phyloP scores from a whole-genome alignment of 2,113 vertebrate genomes.

The Dipodomys merriami region DNA sequence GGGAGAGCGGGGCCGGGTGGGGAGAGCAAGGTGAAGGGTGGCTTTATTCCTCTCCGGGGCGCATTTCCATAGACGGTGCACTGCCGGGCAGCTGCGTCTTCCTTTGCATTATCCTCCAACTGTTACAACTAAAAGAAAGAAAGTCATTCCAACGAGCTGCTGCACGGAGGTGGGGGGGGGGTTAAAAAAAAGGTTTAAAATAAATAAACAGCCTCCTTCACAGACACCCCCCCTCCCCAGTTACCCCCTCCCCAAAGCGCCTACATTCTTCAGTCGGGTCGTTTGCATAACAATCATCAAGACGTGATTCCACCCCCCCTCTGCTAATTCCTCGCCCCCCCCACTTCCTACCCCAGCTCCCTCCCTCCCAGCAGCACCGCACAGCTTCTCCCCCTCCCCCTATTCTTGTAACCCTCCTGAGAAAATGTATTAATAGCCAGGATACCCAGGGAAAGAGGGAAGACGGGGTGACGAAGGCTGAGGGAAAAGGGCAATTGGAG shows the following conservation, averaged over 20 bases:
- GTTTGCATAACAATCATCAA: conserved; percentile 82
- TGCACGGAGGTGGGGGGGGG: conserved; percentile 54
- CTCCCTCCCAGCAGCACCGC: conserved; percentile 43
- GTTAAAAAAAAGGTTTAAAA: conserved; percentile 2
- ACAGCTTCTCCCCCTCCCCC: conserved; percentile 71
- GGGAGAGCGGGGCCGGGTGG: conserved; percentile 55
- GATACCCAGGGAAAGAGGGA: conserved; percentile 70
- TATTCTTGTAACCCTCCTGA: conserved; percentile 73
- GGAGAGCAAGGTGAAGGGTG: conserved; percentile 85
- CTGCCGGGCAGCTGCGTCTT: conserved; percentile 79
- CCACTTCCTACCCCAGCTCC: conserved; percentile 33
- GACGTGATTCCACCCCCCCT: conserved; percentile 53
- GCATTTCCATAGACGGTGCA: conserved; percentile 81
- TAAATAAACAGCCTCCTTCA: conserved; percentile 67
- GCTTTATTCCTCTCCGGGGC: conserved; percentile 79
- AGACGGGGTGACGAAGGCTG: conserved; percentile 80
- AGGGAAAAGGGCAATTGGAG: conserved; percentile 83
- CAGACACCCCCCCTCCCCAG: no score
- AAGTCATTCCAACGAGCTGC: conserved; percentile 84
- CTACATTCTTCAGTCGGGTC: conserved; percentile 63
- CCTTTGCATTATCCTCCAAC: conserved; percentile 84
- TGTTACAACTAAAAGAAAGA: conserved; percentile 87
- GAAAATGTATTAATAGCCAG: conserved; percentile 81
- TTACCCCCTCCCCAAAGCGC: conserved; percentile 40
- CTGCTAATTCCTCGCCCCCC: background rate